Conservation (phyloP, 2,113 vertebrate species). For the Ahaetulla prasina region DNA sequence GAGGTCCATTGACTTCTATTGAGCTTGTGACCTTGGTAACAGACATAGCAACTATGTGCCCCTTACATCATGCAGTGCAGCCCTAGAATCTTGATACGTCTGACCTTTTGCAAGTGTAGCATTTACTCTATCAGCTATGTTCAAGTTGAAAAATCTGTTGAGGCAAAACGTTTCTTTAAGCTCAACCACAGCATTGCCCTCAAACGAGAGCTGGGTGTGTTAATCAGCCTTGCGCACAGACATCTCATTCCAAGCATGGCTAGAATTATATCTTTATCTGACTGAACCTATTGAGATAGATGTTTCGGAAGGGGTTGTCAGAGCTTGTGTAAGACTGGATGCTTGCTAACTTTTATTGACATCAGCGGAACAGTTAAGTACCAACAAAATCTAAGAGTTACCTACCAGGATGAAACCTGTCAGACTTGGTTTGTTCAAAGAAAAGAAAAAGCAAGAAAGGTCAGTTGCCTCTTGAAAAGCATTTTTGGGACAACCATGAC, state of each 20-base stretch:
- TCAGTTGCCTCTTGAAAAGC: neutral
- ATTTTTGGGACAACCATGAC: neutral
- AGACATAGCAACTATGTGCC: neutral
- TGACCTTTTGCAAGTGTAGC: slow-evolving; percentile 28
- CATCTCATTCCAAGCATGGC: neutral
- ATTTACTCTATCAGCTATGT: slow-evolving; percentile 20
- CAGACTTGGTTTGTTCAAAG: neutral
- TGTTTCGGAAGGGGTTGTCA: neutral
- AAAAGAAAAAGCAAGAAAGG: neutral
- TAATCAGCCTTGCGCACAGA: neutral
- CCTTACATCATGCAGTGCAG: slow-evolving; percentile 18
- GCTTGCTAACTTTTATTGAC: neutral
- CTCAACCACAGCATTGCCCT: neutral
- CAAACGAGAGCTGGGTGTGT: neutral
- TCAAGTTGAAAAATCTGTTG: neutral
- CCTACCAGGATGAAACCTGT: neutral
- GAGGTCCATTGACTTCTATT: slow-evolving; percentile 34
- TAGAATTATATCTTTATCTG: neutral
- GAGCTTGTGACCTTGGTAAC: slow-evolving; percentile 20
- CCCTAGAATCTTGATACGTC: slow-evolving; percentile 24
- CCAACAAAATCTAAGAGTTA: neutral
- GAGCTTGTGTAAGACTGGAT: neutral
- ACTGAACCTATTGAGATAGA: neutral
- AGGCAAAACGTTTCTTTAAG: neutral
- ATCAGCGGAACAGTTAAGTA: neutral